phyloP scores from a whole-genome alignment of 2,113 vertebrate genomes.

The Grammomys surdaster region DNA sequence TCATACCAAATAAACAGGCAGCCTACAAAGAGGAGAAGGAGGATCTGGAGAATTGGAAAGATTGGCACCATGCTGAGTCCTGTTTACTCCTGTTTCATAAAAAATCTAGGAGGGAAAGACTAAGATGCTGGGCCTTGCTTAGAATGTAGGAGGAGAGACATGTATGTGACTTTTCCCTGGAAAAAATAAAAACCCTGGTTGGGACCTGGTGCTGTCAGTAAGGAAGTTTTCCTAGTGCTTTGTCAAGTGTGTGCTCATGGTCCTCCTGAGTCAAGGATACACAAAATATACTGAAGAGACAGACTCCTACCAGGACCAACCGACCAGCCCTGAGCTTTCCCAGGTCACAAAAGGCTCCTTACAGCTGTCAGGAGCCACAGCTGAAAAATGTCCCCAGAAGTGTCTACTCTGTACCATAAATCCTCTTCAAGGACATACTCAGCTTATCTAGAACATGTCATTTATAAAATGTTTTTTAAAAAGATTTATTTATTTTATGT shows the following conservation, averaged over 20 bases:
- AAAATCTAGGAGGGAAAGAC: neutral
- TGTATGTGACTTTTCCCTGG: neutral
- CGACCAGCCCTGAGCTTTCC: neutral
- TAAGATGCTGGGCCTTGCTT: neutral
- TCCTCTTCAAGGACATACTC: neutral
- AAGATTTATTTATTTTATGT: too few relatives aligned
- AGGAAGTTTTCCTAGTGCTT: neutral
- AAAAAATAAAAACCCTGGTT: neutral
- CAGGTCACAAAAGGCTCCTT: neutral
- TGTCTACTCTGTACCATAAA: neutral
- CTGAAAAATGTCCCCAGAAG: neutral
- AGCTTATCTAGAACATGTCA: neutral
- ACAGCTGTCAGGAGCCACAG: neutral
- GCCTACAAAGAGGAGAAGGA: neutral
- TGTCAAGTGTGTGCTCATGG: neutral
- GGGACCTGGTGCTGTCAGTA: neutral
- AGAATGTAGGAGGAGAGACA: slow-evolving; percentile 36
- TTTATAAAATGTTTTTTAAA: neutral
- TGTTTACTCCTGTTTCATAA: neutral
- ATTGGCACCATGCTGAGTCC: neutral
- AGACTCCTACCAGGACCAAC: neutral
- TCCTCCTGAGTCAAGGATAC: neutral
- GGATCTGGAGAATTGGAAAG: neutral
- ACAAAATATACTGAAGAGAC: neutral
- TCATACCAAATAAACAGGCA: neutral